Evolutionary conservation across 2,113 vertebrate genomes (phyloP).

Genomic region (Podarcis raffonei): DNA sequence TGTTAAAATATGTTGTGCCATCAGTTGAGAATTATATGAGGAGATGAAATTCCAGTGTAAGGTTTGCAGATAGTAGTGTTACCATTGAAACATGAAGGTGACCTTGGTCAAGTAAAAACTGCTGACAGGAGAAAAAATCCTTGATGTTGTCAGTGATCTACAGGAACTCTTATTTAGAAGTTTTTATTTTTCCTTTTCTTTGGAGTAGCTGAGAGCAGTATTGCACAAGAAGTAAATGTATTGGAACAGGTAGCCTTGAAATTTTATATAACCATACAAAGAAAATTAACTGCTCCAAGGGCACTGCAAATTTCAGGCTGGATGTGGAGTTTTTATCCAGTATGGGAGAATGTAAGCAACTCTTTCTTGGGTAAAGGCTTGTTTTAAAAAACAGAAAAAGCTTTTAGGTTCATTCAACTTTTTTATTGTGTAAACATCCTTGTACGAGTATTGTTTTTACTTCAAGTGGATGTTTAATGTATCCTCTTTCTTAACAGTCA

Average conservation of each 20-base stretch:
- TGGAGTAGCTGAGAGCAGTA: conserved; percentile 39
- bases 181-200: conserved; percentile 66
- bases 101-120: neutral
- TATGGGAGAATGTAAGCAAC: neutral
- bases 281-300: conserved; percentile 29
- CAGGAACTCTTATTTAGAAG: conserved; percentile 34
- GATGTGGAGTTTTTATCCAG: conserved; percentile 37
- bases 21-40: neutral
- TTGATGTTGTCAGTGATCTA: neutral
- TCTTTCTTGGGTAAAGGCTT: conserved; percentile 13
- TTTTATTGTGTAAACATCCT: neutral
- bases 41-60: neutral
- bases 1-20: neutral
- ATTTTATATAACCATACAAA: conserved; percentile 41
- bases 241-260: conserved; percentile 57
- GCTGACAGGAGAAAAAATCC: neutral
- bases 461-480: neutral
- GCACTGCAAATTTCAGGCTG: conserved; percentile 49
- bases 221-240: conserved; percentile 40
- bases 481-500: neutral
- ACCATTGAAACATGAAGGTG: neutral
- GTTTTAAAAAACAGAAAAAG: conserved; percentile 23
- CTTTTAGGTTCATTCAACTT: neutral
- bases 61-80: neutral
- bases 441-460: conserved; percentile 37